Evolutionary conservation across 2,888 invertebrate genomes (phyloP).

Genomic region (Eupelmus urozonus): DNA sequence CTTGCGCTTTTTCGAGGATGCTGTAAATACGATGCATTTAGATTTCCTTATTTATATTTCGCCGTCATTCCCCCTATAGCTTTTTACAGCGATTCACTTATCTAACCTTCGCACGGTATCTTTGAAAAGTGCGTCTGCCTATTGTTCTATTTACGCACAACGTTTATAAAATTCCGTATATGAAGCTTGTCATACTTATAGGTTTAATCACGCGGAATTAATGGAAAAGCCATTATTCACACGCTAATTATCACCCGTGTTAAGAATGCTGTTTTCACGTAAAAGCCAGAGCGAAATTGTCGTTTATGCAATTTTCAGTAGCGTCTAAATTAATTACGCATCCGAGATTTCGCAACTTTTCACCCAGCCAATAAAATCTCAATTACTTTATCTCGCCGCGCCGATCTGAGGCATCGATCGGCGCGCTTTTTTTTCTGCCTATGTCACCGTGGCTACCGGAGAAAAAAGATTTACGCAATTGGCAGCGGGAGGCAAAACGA

Average conservation of each 20-base stretch:
- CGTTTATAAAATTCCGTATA: not conserved
- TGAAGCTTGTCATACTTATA: not conserved
- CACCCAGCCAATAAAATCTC: slow-evolving; percentile 31
- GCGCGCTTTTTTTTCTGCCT: not conserved
- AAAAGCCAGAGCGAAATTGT: not conserved
- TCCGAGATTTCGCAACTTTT: slow-evolving; percentile 30
- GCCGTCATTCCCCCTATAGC: not conserved
- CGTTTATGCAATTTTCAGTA: not conserved
- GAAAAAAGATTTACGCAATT: slow-evolving; percentile 46
- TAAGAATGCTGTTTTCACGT: not conserved
- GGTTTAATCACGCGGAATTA: not conserved
- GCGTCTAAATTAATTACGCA: slow-evolving; percentile 16
- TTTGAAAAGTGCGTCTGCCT: no score
- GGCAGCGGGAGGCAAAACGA: no score
- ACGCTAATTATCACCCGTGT: not conserved
- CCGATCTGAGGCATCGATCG: slow-evolving; percentile 19
- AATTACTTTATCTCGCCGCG: slow-evolving; percentile 45
- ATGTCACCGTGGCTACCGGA: not conserved
- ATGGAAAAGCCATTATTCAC: not conserved
- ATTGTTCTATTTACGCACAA: no score
- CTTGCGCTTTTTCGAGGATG: slow-evolving; percentile 55
- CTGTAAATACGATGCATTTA: slow-evolving; percentile 13
- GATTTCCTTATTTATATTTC: slow-evolving; percentile 40
- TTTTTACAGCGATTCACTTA: slow-evolving; percentile 12
- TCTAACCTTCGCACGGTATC: no score